Evolutionary conservation across 2,797 vertebrate species (phyloP).

Genomic region (Onychomys arenicola): DNA sequence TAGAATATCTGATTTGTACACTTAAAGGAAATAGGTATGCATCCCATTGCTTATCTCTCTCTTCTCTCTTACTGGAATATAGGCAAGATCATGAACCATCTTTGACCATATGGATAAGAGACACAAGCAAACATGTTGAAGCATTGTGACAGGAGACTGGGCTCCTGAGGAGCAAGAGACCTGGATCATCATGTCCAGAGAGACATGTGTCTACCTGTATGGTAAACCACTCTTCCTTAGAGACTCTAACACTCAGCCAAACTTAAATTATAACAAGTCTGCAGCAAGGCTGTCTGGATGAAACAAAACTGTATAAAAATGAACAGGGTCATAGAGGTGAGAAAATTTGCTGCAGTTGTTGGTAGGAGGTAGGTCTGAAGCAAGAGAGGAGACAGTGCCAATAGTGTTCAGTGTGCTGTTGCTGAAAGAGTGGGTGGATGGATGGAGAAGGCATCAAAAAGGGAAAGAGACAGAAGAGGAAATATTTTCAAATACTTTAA

Average conservation of each 20-base stretch:
- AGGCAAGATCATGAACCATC: background rate
- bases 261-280: background rate
- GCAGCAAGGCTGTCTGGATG: background rate
- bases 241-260: background rate
- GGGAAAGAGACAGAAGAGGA: background rate
- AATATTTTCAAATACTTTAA: background rate
- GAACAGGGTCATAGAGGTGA: background rate
- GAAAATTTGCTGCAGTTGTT: background rate
- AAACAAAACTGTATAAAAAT: background rate
- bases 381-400: background rate
- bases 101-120: background rate
- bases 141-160: background rate
- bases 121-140: background rate
- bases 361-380: background rate
- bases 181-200: background rate
- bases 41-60: background rate
- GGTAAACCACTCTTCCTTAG: background rate
- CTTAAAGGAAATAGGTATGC: background rate
- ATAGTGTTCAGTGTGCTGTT: rapidly evolving
- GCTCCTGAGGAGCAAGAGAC: background rate
- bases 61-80: background rate
- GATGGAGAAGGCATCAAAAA: background rate
- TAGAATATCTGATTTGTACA: background rate
- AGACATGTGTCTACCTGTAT: background rate
- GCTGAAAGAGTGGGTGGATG: background rate